A percentile compares a stretch with the other conserved stretches of the same genome.
These are phyloP conservation scores for Suricata suricatta DNA, from an alignment of 2,113 vertebrate species.

Conservation along the genomic window DNA sequence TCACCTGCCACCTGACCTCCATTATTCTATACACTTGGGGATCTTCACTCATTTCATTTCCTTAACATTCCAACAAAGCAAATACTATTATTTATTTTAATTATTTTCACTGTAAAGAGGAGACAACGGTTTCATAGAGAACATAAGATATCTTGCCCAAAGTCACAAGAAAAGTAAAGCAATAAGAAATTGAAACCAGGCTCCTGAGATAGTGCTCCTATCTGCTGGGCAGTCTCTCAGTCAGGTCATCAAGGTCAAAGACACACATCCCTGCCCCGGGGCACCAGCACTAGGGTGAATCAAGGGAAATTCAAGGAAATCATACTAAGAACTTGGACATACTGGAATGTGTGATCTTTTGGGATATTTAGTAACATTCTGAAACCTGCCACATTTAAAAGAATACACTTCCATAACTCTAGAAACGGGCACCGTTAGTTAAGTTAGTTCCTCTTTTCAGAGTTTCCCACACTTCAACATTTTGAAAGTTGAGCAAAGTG, in stretches of 20 bases:
- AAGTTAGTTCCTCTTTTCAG: constrained; percentile 58
- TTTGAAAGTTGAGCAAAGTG: constrained; percentile 62
- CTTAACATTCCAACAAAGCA: background rate
- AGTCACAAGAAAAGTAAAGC: background rate
- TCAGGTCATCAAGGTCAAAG: background rate
- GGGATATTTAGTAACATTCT: background rate
- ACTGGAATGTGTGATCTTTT: background rate
- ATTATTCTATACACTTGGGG: background rate
- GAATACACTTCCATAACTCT: background rate
- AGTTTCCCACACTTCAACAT: constrained; percentile 42
- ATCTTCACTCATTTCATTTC: background rate
- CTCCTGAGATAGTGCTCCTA: too few relatives aligned
- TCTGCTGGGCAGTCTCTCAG: background rate
- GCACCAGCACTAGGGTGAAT: background rate
- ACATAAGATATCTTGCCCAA: background rate
- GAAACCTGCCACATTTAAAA: background rate
- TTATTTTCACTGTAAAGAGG: background rate
- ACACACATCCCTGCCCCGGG: too few relatives aligned
- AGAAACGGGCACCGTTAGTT: background rate
- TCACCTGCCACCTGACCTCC: background rate
- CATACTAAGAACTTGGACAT: background rate
- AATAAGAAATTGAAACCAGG: background rate
- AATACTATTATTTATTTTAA: background rate
- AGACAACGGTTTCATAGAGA: background rate
- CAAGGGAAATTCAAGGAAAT: background rate